Conservation (phyloP, 2,888 invertebrate species). For the Autographa pulchrina region DNA sequence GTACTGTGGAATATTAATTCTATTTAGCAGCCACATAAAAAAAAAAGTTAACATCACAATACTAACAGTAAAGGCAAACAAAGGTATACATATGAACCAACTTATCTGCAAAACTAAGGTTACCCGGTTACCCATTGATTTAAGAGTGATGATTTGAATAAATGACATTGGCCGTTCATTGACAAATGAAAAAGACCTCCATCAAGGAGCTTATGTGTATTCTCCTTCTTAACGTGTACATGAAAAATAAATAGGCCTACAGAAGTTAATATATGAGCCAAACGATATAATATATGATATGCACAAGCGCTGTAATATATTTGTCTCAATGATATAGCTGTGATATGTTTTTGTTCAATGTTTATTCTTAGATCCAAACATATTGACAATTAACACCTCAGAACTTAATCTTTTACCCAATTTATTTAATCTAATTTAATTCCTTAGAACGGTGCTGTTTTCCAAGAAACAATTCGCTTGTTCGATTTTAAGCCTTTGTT, state of each 20-base stretch:
- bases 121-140: not conserved
- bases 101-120: not conserved
- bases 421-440: not conserved
- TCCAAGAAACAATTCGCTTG: conserved; percentile 28
- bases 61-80: not conserved
- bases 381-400: not conserved
- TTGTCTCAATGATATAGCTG: too few species aligned
- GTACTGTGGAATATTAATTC: too few species aligned
- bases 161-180: not conserved
- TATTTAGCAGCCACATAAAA: too few species aligned
- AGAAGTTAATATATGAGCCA: not conserved
- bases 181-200: conserved; percentile 4
- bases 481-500: conserved; percentile 55
- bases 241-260: not conserved
- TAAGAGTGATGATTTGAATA: conserved; percentile 4
- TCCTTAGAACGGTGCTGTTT: not conserved
- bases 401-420: conserved; percentile 4
- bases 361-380: too few species aligned
- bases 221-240: not conserved
- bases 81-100: not conserved
- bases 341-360: too few species aligned
- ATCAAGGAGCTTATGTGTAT: conserved; percentile 2
- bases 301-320: not conserved
- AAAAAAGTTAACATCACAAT: not conserved
- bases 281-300: not conserved